phyloP scores from a whole-genome alignment of 2,113 vertebrate species.

The Prolemur simus region DNA sequence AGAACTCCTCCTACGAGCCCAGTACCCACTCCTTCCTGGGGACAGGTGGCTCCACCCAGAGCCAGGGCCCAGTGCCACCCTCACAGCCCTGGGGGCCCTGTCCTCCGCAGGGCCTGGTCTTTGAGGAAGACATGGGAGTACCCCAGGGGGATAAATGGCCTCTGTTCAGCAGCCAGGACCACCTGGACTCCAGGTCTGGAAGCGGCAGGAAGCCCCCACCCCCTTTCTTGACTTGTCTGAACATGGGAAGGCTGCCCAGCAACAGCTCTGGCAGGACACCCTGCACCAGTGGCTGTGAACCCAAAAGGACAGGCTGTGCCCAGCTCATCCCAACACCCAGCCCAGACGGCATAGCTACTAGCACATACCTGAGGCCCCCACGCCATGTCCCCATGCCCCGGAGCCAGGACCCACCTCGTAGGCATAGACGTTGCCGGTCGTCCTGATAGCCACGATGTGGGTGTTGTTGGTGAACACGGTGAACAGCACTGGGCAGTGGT shows the following conservation, averaged over 20 bases:
- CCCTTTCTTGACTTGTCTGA: not conserved
- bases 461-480: constrained; percentile 97
- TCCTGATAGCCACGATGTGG: constrained; percentile 94
- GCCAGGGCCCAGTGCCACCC: no score
- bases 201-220: not conserved
- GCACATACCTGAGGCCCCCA: not conserved
- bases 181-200: not conserved
- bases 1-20: not conserved
- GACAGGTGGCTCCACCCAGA: not conserved
- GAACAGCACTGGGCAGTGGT: constrained; percentile 97
- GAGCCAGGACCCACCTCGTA: constrained; percentile 87
- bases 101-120: not conserved
- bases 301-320: not conserved
- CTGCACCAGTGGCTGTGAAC: not conserved
- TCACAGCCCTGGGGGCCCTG: not conserved
- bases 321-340: not conserved
- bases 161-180: not conserved
- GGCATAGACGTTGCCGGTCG: constrained; percentile 96
- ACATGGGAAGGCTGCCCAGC: not conserved
- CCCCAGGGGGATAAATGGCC: not conserved
- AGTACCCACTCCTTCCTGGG: not conserved
- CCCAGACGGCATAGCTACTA: not conserved
- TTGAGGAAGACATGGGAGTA: not conserved
- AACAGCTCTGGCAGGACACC: not conserved
- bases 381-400: fast-evolving